Evolutionary conservation across 2,797 vertebrate genomes (phyloP).

Genomic region (Rhyacichthys aspro): DNA sequence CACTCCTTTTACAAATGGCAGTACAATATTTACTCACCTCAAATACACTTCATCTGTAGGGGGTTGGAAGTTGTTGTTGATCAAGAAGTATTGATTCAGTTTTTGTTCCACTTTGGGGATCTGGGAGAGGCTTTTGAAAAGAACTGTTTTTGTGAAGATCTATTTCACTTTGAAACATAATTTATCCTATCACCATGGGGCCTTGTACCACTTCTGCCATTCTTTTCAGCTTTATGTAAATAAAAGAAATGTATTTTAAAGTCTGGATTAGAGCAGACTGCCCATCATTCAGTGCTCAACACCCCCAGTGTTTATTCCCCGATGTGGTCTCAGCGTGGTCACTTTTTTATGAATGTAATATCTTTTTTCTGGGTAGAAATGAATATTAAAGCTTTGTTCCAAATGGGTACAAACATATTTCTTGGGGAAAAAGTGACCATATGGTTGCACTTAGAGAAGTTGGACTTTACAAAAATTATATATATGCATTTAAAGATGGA

Average conservation of each 20-base stretch:
- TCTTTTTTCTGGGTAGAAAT: constrained; percentile 17
- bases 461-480: too few species aligned
- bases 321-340: constrained; percentile 40
- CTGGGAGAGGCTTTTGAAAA: background rate
- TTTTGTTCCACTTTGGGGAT: constrained; percentile 9
- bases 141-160: too few species aligned
- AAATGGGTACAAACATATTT: too few species aligned
- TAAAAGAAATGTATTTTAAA: constrained; percentile 44
- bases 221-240: constrained; percentile 33
- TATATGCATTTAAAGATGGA: too few species aligned
- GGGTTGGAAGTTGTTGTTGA: constrained; percentile 36
- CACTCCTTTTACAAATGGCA: constrained; percentile 24
- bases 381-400: constrained; percentile 12
- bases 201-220: constrained; percentile 39
- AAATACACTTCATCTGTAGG: constrained; percentile 18
- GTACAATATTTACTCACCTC: constrained; percentile 33
- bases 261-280: constrained; percentile 27
- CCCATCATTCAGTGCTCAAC: constrained; percentile 26
- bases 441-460: too few species aligned
- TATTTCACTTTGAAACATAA: background rate
- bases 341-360: constrained; percentile 31
- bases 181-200: constrained; percentile 1
- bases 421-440: too few species aligned
- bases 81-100: constrained; percentile 38
- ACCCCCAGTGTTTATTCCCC: constrained; percentile 45